Evolutionary conservation across 1,140 invertebrate genomes (phyloP).

Genomic region (Drosophila seguyi): DNA sequence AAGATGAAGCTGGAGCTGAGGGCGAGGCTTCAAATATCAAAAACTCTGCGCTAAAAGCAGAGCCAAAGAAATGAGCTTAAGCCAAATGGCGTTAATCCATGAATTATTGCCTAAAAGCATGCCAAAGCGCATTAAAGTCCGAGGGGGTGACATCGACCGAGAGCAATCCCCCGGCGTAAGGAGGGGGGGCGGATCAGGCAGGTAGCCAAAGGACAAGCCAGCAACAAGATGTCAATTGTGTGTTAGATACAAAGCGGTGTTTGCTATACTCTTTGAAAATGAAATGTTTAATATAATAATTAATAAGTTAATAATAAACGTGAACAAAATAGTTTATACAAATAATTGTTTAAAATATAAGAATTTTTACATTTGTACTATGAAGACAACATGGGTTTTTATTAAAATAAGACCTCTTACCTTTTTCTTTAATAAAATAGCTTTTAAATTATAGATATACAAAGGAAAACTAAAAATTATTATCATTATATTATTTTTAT

Average conservation of each 20-base stretch:
- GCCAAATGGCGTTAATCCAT: constrained; percentile 85
- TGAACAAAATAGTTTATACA: no score
- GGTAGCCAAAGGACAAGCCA: constrained; percentile 48
- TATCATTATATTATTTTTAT: no score
- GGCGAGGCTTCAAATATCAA: constrained; percentile 69
- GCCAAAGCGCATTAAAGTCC: constrained; percentile 82
- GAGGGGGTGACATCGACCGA: constrained; percentile 36
- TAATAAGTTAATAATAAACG: no score
- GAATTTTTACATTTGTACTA: no score
- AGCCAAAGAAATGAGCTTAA: constrained; percentile 78
- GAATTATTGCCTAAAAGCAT: constrained; percentile 85
- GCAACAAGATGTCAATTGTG: constrained; percentile 31
- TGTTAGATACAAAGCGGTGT: constrained; percentile 8
- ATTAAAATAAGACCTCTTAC: no score
- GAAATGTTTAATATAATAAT: background rate
- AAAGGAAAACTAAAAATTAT: no score
- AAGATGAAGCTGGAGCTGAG: constrained; percentile 19
- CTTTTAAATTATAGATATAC: no score
- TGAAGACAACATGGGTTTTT: fast-evolving
- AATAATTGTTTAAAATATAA: no score
- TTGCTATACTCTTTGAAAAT: constrained; percentile 14
- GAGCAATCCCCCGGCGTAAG: background rate
- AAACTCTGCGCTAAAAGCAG: constrained; percentile 70
- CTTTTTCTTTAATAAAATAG: no score
- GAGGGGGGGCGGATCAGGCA: constrained; percentile 26